Evolutionary conservation across 2,888 invertebrate species (phyloP).

Genomic region (Cantharis flavilabris): DNA sequence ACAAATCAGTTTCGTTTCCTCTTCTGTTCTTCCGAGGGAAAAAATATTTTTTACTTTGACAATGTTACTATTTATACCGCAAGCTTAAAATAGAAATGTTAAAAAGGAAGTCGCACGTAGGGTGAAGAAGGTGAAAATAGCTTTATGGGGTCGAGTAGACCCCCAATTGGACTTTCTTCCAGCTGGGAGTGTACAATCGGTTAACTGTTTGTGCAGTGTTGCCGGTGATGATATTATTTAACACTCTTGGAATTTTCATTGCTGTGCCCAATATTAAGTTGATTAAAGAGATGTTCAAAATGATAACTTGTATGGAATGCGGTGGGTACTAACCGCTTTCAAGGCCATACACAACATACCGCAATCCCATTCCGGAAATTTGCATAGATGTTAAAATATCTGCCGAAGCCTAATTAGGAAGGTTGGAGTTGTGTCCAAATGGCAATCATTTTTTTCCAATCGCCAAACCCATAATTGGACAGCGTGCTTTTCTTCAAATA

Average conservation of each 20-base stretch:
- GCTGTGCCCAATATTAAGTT: background rate
- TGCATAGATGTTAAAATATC: conserved; percentile 19
- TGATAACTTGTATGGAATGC: conserved; percentile 5
- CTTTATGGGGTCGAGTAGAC: background rate
- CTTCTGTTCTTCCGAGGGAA: no score
- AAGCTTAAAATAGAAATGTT: background rate
- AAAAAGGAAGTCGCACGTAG: background rate
- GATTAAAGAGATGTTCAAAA: background rate
- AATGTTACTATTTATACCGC: background rate
- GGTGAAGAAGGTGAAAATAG: background rate
- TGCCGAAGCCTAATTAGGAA: background rate
- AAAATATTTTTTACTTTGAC: no score
- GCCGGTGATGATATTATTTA: background rate
- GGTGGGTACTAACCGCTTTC: conserved; percentile 27
- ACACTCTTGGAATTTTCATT: background rate
- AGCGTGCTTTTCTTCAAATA: background rate
- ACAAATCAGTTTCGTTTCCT: no score
- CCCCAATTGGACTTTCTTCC: background rate
- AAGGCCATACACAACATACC: conserved; percentile 28
- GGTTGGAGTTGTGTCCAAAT: background rate
- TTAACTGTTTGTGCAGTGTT: background rate
- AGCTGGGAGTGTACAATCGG: background rate
- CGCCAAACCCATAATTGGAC: background rate
- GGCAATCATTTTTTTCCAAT: background rate
- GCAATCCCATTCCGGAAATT: conserved; percentile 28